Base-by-base conservation (phyloP, 2,888 invertebrate species). In the Drosophila falleni region DNA sequence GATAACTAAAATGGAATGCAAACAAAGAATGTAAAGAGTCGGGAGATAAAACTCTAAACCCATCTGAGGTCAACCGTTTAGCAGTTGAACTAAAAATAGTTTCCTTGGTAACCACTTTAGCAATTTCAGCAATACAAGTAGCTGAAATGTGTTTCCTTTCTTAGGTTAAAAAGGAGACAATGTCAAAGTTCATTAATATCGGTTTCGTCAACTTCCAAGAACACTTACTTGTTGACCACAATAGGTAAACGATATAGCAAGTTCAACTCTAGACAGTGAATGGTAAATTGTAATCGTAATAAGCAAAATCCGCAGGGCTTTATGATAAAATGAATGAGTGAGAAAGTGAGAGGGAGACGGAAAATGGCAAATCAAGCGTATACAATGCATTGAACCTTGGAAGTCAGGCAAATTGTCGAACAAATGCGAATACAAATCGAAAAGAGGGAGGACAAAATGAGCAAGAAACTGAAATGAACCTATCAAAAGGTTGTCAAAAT, bases 401-500 rank as follows among this genome's bases (percentile, higher is more conserved):
- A 26, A 35, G 31, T 46, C 42, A 49, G 33, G 35, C 37, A 64
- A 55, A 63, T 65, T 54, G 42, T 29, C 61, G 46, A 56, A 39
- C 60, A 75, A 74, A 55, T 42, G 47, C 44, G 39, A 19, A 35
- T 16, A 31, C 33, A n/a, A 41, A 49, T 15, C 19, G 13, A 16
- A 44, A 31, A 16, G 54, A 9, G 29, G 19, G 19, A 26, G 23
- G 59, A 23, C 54, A 49, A 58, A 68, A 51, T 61, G 59, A 67
- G 61, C 61, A 62, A 61, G 71, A 67, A 81, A 65, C 65, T 72
- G 74, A 86, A 81, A 79, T 84, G 88, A 89, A 90, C 90, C 76
- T 84, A 84, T 86, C 90, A 87, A 81, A 79, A 79, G 85, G 79
- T 89, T 90, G 86, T 86, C 90, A 87, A 87, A 89, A 84, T 86